Base-by-base conservation (phyloP, 2,888 invertebrate species). In the Drosophila nigricruria region DNA sequence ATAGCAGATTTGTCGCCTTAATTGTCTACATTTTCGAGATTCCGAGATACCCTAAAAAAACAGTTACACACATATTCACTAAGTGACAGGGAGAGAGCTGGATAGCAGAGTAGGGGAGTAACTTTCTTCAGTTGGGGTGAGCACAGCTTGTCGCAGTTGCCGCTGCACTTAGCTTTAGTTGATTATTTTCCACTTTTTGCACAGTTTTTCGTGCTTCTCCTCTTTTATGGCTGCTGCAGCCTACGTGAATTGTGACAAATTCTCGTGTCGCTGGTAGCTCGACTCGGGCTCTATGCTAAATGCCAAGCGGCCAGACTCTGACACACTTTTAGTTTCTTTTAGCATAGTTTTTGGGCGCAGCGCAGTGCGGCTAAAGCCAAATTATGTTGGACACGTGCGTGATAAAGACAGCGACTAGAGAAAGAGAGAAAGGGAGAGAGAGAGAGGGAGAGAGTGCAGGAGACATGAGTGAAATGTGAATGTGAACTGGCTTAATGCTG, bases 381-480 rank as follows among this genome's bases (percentile, higher is more conserved):
- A 90, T 85, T 88, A 83, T 89, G 80, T 82, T 82, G 79, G 85
- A 87, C 88, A 87, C 80, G 89, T 77, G 76, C 71, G 65, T 30
- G 56, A 30, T 42, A 42, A 23, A 56, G 56, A 42, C 30, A 5
- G 23, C 9, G 8, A 70, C 61, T 52, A 60, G 18, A 68, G 67
- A 23, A 14, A 54, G 34, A 40, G 36, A 56, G 25, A 34, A 60
- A 56, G 40, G 54, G 27, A 27, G 36, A 56, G 27, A 38, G 25
- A 18, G 25, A 27, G n/a, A 57, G 9, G 14, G 14, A 34, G 32
- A 32, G 16, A 18, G 18, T 14, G 30, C 0, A 6, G 45, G 38
- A 34, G 30, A 42, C 69, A 49, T 62, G 61, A 56, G 57, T 38
- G 14, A 45, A 70, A 73, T 65, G 43, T 52, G 61, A 59, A 49